Base-by-base conservation (phyloP, 2,888 invertebrate genomes). In the Oxycera nigricornis region DNA sequence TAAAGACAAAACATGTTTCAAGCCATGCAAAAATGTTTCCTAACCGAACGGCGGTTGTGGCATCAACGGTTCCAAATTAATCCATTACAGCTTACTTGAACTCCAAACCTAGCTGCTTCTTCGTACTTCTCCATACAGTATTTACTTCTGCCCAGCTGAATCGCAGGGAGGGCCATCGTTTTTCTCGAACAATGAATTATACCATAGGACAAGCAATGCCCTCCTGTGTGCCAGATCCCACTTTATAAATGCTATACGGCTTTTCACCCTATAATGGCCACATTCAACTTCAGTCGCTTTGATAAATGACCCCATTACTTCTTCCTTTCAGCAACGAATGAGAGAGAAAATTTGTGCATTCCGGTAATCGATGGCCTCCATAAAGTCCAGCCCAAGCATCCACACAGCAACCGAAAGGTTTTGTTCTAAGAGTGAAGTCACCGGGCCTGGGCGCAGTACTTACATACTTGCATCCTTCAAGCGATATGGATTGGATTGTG, bases 211-310 rank as follows among this genome's bases (percentile, higher is more conserved):
- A 67, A 46, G 67, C 31, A 30, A 52, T 28, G 70, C 70, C n/a
- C n/a, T n/a, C n/a, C n/a, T 52, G 70, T 62, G 61, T 39, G 31
- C 3, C 20, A 20, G 68, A 68, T 30, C 68, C 61, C 50, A 68
- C 28, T 68, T 68, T 70, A 70, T 70, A 70, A 70, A 70, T 70
- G 70, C 70, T 52, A 52, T 70, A 70, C 70, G 70, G 55, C 70
- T 70, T 70, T 70, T 70, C 52, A 55, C 70, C 70, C 70, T 65
- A 55, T 70, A 70, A 70, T 70, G 55, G 70, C 52, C 35, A 52
- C 70, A 70, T 70, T 70, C 70, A 70, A 70, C 70, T 70, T 70
- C 70, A 70, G 70, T 55, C 70, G 70, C 70, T 52, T 70, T 70
- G 55, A 70, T 70, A 70, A 52, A 70, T 70, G 52, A 24, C 20